Base-by-base conservation (phyloP, 2,113 vertebrate genomes). In the Siphamia tubifer region DNA sequence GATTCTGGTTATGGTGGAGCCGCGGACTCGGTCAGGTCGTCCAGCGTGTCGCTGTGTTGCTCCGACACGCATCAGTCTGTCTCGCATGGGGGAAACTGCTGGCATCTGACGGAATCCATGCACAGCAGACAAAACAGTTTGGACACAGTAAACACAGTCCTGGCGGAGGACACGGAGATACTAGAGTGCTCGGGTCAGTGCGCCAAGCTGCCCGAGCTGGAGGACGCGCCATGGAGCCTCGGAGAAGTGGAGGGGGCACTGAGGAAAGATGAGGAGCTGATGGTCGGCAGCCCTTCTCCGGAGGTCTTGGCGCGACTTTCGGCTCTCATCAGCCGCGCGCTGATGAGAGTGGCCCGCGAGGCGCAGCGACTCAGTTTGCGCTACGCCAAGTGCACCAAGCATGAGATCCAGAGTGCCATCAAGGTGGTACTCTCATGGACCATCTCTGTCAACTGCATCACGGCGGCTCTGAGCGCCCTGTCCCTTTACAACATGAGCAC, bases 71-170 rank as follows among this genome's bases (percentile, higher is more conserved):
- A 91, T 56, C 90, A 77, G 70, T 90, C 89, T 62, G 58, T 89
- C 53, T 53, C 87, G 81, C 91, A 91, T 80, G 92, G 91, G 62
- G 90, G 82, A 60, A 94, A 95, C 95, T 92, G 95, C 94, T 96
- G 96, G 96, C 95, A 94, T 94, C 93, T 98, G 95, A 94, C 96
- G 77, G 96, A 93, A 93, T 97, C 96, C 90, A 97, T 98, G 96
- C 95, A 96, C 93, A 96, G 95, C 93, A 88, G 96, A 89, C 96
- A 97, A 77, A 96, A 97, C 94, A 98, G 97, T 91, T 93, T 97
- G 87, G 97, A 98, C 92, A 97, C 97, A 34, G 97, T 98, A 89
- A 97, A 97, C 92, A 98, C 96, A 89, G 96, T 96, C 65, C 86
- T 93, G 89, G 92, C 89, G 86, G 90, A 91, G 74, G 91, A 90